phyloP scores from a whole-genome alignment of 2,113 vertebrate species.

The Toxotes jaculatrix region DNA sequence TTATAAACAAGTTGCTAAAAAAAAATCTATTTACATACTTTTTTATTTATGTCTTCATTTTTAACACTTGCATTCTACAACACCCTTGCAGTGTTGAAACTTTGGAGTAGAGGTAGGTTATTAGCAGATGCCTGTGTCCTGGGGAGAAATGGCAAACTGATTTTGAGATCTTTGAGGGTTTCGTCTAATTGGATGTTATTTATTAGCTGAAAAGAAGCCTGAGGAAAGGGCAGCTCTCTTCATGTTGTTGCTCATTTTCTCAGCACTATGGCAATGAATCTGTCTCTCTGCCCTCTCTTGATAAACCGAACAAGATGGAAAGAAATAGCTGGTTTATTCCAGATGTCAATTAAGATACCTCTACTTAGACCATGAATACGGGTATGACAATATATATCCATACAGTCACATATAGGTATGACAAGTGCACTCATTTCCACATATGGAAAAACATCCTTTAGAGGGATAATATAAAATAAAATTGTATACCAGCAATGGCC shows the following conservation, averaged over 20 bases:
- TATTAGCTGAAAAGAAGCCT: slow-evolving; percentile 70
- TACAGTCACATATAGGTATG: not conserved
- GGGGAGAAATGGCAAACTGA: slow-evolving; percentile 71
- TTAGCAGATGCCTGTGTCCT: slow-evolving; percentile 70
- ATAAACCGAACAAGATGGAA: slow-evolving; percentile 39
- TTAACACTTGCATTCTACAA: slow-evolving; percentile 5
- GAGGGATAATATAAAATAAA: not conserved
- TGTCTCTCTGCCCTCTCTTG: slow-evolving; percentile 36
- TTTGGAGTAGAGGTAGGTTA: slow-evolving; percentile 52
- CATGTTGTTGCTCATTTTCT: slow-evolving; percentile 67
- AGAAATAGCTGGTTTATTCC: slow-evolving; percentile 31
- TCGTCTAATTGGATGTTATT: slow-evolving; percentile 80
- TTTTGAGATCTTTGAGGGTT: slow-evolving; percentile 73
- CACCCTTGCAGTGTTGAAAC: slow-evolving; percentile 9
- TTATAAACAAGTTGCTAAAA: no score
- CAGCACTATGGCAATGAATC: slow-evolving; percentile 22
- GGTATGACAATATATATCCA: not conserved
- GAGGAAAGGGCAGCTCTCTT: slow-evolving; percentile 73
- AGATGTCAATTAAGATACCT: slow-evolving; percentile 43
- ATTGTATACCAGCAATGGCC: not conserved
- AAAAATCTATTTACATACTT: not conserved
- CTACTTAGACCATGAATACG: not conserved
- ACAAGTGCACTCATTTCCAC: not conserved
- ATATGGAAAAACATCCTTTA: not conserved
- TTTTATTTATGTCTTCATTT: not conserved